Evolutionary conservation across 2,888 invertebrate species (phyloP).

Genomic region (Acronicta leporina): DNA sequence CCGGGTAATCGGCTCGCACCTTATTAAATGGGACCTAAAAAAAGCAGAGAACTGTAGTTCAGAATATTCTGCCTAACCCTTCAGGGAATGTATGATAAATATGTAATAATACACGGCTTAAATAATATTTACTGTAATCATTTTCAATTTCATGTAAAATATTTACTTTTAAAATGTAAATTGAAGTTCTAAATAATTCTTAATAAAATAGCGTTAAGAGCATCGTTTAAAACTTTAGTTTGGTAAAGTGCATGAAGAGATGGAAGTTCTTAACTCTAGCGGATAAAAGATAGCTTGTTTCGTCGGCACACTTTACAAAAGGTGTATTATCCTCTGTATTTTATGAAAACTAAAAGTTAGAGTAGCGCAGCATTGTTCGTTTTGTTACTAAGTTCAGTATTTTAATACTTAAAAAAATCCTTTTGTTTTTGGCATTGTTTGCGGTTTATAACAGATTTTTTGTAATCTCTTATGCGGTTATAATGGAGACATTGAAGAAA

Average conservation of each 20-base stretch:
- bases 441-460: background rate
- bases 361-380: constrained; percentile 20
- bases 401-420: constrained; percentile 18
- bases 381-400: constrained; percentile 23
- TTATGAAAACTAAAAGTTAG: constrained; percentile 40
- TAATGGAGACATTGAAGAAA: too few relatives aligned
- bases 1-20: too few relatives aligned
- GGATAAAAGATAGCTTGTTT: constrained; percentile 48
- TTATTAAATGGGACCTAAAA: too few relatives aligned
- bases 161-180: constrained; percentile 5
- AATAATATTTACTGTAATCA: background rate
- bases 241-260: constrained; percentile 39
- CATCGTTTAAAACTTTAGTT: constrained; percentile 47
- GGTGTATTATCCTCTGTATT: constrained; percentile 42
- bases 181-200: constrained; percentile 21
- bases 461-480: too few relatives aligned
- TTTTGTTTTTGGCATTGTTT: constrained; percentile 13
- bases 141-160: constrained; percentile 1
- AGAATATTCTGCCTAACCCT: too few relatives aligned
- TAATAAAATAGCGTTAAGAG: constrained; percentile 36
- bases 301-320: constrained; percentile 39
- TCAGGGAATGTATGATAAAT: too few relatives aligned
- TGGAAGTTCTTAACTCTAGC: constrained; percentile 41
- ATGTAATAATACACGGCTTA: too few relatives aligned
- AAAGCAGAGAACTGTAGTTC: too few relatives aligned